phyloP scores from a whole-genome alignment of 2,797 vertebrate species.

The Lithobates pipiens region DNA sequence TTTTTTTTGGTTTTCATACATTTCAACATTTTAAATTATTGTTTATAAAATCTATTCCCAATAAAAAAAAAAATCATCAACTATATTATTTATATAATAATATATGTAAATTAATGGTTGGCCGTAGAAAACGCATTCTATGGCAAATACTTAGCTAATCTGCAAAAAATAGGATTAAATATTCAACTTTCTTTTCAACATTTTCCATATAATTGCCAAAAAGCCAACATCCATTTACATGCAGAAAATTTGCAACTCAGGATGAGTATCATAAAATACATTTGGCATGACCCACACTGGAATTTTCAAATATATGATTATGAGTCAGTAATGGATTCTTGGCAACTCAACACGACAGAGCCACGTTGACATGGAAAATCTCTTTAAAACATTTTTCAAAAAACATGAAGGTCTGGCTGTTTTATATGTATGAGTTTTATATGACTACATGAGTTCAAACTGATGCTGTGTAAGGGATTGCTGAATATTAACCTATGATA shows the following conservation, averaged over 20 bases:
- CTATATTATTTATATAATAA: neutral
- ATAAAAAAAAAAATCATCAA: no score
- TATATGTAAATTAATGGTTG: neutral
- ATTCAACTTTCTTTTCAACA: no score
- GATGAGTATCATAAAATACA: no score
- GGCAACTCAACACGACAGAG: neutral
- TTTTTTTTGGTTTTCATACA: no score
- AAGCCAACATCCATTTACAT: neutral
- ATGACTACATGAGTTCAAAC: conserved; percentile 5
- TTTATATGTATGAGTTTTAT: neutral
- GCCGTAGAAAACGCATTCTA: neutral
- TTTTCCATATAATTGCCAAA: no score
- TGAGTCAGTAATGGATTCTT: neutral
- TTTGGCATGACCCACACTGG: neutral
- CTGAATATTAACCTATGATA: conserved; percentile 21
- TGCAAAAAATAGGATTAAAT: no score
- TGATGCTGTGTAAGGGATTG: conserved; percentile 11
- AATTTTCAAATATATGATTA: neutral
- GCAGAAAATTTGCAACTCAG: neutral
- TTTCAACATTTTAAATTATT: neutral
- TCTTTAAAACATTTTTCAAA: neutral
- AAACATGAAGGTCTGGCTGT: neutral
- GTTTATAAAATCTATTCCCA: neutral
- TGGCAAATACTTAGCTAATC: neutral
- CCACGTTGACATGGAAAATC: neutral